Evolutionary conservation across 2,113 vertebrate genomes (phyloP).

Genomic region (Onychostoma macrolepis): DNA sequence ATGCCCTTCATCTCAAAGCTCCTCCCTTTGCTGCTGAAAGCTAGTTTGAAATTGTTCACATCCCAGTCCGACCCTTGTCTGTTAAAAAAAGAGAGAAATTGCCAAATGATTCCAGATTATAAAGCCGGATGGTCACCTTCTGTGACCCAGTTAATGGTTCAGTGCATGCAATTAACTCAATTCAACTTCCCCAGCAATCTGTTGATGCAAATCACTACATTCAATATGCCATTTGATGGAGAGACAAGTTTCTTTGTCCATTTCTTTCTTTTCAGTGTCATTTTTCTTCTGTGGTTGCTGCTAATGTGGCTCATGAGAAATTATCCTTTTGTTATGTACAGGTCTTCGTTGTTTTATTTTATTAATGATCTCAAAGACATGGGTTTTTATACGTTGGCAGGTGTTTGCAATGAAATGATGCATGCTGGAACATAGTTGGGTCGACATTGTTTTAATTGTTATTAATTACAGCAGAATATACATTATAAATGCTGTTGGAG

Average conservation of each 20-base stretch:
- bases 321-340: neutral
- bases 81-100: constrained; percentile 9
- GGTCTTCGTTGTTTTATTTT: neutral
- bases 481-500: constrained; percentile 54
- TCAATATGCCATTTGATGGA: neutral
- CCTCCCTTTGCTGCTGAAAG: constrained; percentile 57
- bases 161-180: constrained; percentile 53
- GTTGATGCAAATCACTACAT: neutral
- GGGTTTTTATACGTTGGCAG: neutral
- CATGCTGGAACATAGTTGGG: constrained; percentile 12
- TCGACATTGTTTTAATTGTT: constrained; percentile 56
- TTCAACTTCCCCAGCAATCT: constrained; percentile 8
- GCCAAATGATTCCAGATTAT: constrained; percentile 37
- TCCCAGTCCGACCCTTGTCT: neutral
- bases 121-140: constrained; percentile 21
- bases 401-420: constrained; percentile 11
- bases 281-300: neutral
- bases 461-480: constrained; percentile 53
- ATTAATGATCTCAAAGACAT: neutral
- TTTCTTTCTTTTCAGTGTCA: neutral
- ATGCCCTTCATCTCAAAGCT: constrained; percentile 62
- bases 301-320: neutral
- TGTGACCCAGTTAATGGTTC: constrained; percentile 57
- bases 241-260: neutral
- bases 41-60: constrained; percentile 38